These are phyloP conservation scores for Sternarchorhynchus goeldii DNA, from an alignment of 2,797 vertebrate species.

Conservation along the genomic window DNA sequence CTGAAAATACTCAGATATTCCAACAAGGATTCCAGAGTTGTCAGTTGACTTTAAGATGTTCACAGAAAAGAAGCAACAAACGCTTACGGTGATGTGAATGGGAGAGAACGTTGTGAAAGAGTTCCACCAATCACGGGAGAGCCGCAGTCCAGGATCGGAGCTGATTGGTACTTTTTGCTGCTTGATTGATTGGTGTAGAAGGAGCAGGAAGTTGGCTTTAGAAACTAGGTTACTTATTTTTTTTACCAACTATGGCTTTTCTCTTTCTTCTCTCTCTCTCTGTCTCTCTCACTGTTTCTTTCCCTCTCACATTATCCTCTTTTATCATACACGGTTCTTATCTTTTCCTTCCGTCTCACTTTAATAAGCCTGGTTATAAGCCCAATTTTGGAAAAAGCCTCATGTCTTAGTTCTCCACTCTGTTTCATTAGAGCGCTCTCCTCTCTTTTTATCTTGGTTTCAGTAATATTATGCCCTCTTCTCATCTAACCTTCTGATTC, in stretches of 20 bases:
- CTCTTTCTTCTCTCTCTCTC: too few relatives aligned
- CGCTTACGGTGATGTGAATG: neutral
- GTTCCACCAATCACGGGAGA: neutral
- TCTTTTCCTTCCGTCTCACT: constrained; percentile 19
- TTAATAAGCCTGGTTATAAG: constrained; percentile 58
- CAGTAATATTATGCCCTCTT: constrained; percentile 14
- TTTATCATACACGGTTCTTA: neutral
- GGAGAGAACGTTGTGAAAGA: neutral
- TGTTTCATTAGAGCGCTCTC: constrained; percentile 56
- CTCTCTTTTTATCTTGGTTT: constrained; percentile 1
- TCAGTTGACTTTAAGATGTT: neutral
- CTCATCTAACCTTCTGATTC: neutral
- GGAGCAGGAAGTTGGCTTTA: too few relatives aligned
- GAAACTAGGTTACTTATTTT: too few relatives aligned
- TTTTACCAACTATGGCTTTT: too few relatives aligned
- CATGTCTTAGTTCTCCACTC: constrained; percentile 54
- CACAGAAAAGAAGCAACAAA: neutral
- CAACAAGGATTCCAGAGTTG: neutral
- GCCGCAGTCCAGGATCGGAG: too few relatives aligned
- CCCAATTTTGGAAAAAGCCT: constrained; percentile 57
- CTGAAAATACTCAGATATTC: too few relatives aligned
- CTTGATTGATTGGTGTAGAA: too few relatives aligned
- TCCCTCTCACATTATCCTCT: constrained; percentile 20
- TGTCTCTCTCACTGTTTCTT: neutral
- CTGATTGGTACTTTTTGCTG: too few relatives aligned